phyloP scores from a whole-genome alignment of 2,113 vertebrate species.

The Ceyx margarethae region DNA sequence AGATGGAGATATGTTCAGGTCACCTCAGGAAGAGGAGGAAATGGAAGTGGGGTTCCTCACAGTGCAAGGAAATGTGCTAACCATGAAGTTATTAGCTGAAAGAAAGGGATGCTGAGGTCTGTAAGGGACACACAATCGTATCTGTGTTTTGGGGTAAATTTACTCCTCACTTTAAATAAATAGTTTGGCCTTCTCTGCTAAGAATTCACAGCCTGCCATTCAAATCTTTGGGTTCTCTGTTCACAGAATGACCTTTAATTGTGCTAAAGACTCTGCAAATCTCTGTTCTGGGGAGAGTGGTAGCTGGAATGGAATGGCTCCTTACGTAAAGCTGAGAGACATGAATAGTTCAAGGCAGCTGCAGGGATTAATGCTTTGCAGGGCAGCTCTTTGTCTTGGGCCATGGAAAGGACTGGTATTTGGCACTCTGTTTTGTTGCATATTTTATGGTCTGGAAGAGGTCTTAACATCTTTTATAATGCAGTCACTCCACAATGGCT shows the following conservation, averaged over 20 bases:
- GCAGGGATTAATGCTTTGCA: constrained; percentile 66
- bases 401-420: constrained; percentile 60
- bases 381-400: constrained; percentile 63
- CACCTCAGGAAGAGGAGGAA: neutral
- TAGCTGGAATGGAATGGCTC: constrained; percentile 47
- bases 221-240: constrained; percentile 1
- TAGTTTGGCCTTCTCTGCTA: neutral
- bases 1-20: neutral
- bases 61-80: neutral
- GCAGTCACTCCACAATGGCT: constrained; percentile 24
- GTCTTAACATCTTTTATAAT: constrained; percentile 55
- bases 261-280: constrained; percentile 16
- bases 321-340: constrained; percentile 49
- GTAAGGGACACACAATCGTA: neutral
- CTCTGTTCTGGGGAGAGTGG: constrained; percentile 1
- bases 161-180: neutral
- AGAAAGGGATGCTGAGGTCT: neutral
- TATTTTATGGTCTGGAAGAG: constrained; percentile 71
- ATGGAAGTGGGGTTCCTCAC: neutral
- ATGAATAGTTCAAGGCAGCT: constrained; percentile 64
- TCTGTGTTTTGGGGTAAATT: neutral
- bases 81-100: neutral
- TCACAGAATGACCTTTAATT: constrained; percentile 47
- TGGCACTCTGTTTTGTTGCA: constrained; percentile 63
- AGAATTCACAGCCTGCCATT: constrained; percentile 1